Base-by-base conservation (phyloP, 2,888 invertebrate genomes). In the Argyra leucocephala region DNA sequence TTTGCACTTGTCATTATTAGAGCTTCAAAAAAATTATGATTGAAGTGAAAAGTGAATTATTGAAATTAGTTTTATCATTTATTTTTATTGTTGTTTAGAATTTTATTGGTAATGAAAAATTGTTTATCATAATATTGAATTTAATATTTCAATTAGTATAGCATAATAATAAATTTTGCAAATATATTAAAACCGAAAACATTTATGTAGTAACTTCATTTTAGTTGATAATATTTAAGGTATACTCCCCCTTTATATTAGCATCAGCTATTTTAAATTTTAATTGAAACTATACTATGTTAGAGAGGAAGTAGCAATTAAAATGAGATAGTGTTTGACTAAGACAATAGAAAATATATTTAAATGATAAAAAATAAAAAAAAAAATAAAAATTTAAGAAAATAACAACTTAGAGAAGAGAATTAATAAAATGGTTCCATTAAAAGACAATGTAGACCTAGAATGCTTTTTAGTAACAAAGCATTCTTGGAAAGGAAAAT, bases 401-500 rank as follows among this genome's bases (percentile, higher is more conserved):
- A 63, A 57, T 1, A 64, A 67, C 60, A 66, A 65, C 64, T 23
- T 64, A 64, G n/a, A n/a, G n/a, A 48, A 64, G 22, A 21, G 24
- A 66, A 61, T 59, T 63, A n/a, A n/a, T n/a, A 69, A 66, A 67
- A 76, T 77, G 77, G 72, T 74, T 73, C 74, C 76, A 69, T 70
- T 75, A 37, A 78, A 91, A 82, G 94, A 96, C 81, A 97, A 96
- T 83, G 88, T 90, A 76, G 98, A 99, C 87, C 86, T 96, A 78
- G 92, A 94, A 71, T 96, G 97, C 77, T 99, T 94, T 82, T 87
- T 94, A 76, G 96, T 97, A 76, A 96, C 93, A 48, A 99, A 99
- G 82, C 96, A 96, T 80, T 95, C 92, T 26, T 99, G 98, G 98
- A 97, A 96, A 81, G 99, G 98, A 78, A 97, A 93, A 90, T 99